A percentile compares a stretch with the other conserved stretches of the same genome.
These are phyloP conservation scores for Eriocheir sinensis DNA, from an alignment of 1,140 invertebrate genomes.

Conservation along the genomic window DNA sequence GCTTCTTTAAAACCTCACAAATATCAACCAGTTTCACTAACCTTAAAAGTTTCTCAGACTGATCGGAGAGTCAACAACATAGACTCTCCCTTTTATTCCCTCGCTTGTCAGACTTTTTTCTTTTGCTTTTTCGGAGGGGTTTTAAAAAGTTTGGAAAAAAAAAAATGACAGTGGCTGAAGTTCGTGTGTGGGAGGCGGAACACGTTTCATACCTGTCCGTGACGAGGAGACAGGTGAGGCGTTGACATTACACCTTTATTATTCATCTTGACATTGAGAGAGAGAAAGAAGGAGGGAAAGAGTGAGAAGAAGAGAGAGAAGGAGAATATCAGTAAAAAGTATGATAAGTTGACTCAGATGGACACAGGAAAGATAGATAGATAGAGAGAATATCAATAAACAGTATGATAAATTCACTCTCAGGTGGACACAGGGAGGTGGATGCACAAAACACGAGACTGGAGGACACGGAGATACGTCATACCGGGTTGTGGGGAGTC, in stretches of 20 bases:
- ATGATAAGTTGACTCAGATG: not conserved
- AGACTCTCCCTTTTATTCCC: too few relatives aligned
- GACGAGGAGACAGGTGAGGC: not conserved
- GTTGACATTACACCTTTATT: not conserved
- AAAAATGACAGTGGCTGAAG: not conserved
- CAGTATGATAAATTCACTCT: not conserved
- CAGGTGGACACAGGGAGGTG: constrained; percentile 6
- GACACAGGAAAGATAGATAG: not conserved
- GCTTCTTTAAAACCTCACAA: not conserved
- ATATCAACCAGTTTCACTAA: not conserved
- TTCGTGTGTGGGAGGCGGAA: not conserved
- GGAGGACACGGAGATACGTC: not conserved
- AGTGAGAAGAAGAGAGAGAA: constrained; percentile 23
- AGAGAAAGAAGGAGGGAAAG: not conserved
- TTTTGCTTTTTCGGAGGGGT: not conserved
- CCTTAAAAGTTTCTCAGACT: too few relatives aligned
- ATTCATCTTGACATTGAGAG: constrained; percentile 15
- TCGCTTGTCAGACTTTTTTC: too few relatives aligned
- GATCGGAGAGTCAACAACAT: too few relatives aligned
- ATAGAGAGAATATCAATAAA: not conserved
- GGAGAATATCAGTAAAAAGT: not conserved
- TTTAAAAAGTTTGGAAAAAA: too few relatives aligned
- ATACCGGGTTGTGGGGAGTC: not conserved
- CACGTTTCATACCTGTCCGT: not conserved
- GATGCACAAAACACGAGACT: constrained; percentile 1